Evolutionary conservation across 2,888 invertebrate genomes (phyloP), one percentile per base, ranked within the genome.

Genomic region (Oscheius myriophilus): DNA sequence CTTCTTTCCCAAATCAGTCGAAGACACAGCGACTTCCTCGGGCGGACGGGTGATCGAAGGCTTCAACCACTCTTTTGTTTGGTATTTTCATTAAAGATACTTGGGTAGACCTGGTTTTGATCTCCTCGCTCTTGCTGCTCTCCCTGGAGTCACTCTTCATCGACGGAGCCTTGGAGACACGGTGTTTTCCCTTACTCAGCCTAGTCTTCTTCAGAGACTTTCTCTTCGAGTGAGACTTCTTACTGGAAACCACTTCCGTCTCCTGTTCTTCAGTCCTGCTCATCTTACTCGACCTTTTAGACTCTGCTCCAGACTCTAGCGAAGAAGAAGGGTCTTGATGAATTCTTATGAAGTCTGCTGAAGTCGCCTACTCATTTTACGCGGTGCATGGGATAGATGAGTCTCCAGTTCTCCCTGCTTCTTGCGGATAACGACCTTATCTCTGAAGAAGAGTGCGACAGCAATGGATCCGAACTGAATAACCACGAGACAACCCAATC

Each of bases 361-460:
- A 33, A 33, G 33, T 9, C 33, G 9, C 33, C 9, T 9, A 33
- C 21, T 49, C 18, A 3, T 21, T 11, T 18, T 18, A 16, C 21
- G 49, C 16, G 49, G 23, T 42, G 21, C 11, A 43, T 42, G 42
- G 43, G 42, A 18, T 26, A 61, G 39, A 61, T 61, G 61, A n/a
- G 61, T 61, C 26, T 61, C 61, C 26, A 61, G 46, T n/a, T 61
- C 49, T 11, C 33, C 18, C 26, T 46, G 46, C 33, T 14, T 21
- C 11, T 26, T 46, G 12, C 33, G 61, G 49, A 61, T 14, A 39
- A 61, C 49, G 11, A 39, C 46, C 49, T 12, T 33, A 1, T 61
- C 61, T 11, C 61, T 4, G 18, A 25, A 46, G n/a, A 14, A 61
- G 49, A 61, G 1, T 3, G 46, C 61, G 9, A 49, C 21, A 14